phyloP scores from a whole-genome alignment of 2,888 invertebrate genomes.

The Mesorhabditis belari region DNA sequence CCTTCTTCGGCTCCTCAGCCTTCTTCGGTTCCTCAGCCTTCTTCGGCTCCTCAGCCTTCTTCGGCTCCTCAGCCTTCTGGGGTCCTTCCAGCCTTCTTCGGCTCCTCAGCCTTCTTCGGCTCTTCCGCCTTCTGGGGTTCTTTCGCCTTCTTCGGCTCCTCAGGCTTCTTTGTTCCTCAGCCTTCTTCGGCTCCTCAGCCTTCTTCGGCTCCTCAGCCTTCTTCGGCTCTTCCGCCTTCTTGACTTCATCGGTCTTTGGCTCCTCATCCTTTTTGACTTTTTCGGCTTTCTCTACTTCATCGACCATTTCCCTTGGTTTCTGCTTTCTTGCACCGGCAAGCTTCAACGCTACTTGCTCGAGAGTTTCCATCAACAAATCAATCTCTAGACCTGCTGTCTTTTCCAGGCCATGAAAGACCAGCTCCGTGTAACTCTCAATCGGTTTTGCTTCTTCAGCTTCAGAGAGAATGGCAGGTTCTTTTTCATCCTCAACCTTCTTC shows the following conservation, averaged over 20 bases:
- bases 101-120: slow-evolving; percentile 2
- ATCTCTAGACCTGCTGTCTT: slow-evolving; percentile 2
- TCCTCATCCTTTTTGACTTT: slow-evolving; percentile 8
- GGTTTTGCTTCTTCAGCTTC: slow-evolving; percentile 7
- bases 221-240: slow-evolving; percentile 5
- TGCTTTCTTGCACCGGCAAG: slow-evolving; percentile 1
- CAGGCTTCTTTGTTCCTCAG: too few relatives aligned
- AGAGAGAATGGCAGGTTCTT: background rate
- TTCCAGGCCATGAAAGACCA: slow-evolving; percentile 1
- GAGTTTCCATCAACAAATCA: slow-evolving; percentile 1
- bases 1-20: slow-evolving; percentile 2
- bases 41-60: slow-evolving; percentile 6
- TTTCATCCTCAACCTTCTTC: slow-evolving; percentile 4
- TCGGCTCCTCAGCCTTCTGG: slow-evolving; percentile 4
- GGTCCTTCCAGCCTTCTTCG: slow-evolving; percentile 7
- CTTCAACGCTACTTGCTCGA: slow-evolving; percentile 3
- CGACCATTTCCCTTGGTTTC: slow-evolving; percentile 1
- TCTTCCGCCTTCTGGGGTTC: too few relatives aligned
- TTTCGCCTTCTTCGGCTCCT: too few relatives aligned
- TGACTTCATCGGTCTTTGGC: background rate
- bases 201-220: slow-evolving; percentile 10
- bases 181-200: slow-evolving; percentile 6
- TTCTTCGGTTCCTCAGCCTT: slow-evolving; percentile 4
- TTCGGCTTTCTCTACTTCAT: slow-evolving; percentile 3
- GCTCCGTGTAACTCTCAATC: slow-evolving; percentile 4